A percentile compares a stretch with the other conserved stretches of the same genome.
These are phyloP conservation scores for Aricia artaxerxes DNA, from an alignment of 2,888 invertebrate species.

Conservation along the genomic window DNA sequence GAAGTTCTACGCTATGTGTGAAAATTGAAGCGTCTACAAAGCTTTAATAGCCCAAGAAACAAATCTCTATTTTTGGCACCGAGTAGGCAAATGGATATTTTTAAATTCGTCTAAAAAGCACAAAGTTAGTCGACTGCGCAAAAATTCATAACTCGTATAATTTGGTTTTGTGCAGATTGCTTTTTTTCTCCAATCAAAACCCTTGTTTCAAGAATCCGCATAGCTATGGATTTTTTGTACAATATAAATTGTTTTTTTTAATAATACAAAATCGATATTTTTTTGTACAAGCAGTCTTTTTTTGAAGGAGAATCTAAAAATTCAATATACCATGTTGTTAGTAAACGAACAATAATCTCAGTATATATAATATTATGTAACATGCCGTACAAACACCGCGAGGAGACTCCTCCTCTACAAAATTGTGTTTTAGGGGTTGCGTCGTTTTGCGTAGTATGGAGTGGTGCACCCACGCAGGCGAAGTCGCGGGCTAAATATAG, in stretches of 20 bases:
- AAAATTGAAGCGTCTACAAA: not conserved
- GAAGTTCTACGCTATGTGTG: not conserved
- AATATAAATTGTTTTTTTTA: too few species aligned
- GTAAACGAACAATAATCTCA: too few species aligned
- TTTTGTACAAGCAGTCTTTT: too few species aligned
- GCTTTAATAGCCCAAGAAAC: not conserved
- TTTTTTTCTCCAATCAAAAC: too few species aligned
- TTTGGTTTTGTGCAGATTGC: not conserved
- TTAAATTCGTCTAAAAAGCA: not conserved
- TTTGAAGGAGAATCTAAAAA: too few species aligned
- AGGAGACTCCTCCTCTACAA: not conserved
- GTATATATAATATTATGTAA: too few species aligned
- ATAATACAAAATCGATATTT: too few species aligned
- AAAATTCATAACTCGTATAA: not conserved
- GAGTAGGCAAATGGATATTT: not conserved
- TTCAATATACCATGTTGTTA: too few species aligned
- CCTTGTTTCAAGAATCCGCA: too few species aligned
- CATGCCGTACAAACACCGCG: not conserved
- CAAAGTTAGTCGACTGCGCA: not conserved
- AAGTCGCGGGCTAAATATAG: slow-evolving; percentile 1
- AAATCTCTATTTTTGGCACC: not conserved
- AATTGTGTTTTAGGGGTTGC: not conserved
- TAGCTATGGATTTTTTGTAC: too few species aligned
- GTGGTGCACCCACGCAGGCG: not conserved
- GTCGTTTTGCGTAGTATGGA: not conserved